These are phyloP conservation scores for Aromia moschata DNA, from an alignment of 2,888 invertebrate species.

Conservation along the genomic window DNA sequence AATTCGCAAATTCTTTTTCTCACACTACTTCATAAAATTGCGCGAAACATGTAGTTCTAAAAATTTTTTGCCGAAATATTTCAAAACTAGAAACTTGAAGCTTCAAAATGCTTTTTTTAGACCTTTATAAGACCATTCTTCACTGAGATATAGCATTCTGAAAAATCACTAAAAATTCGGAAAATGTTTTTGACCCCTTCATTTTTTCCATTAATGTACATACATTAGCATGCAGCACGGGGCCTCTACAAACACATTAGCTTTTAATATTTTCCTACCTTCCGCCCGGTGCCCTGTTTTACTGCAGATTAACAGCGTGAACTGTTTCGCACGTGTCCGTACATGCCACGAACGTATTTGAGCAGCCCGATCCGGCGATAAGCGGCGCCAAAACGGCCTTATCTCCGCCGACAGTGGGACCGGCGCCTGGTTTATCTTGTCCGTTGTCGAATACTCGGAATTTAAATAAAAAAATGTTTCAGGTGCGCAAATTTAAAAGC, in stretches of 20 bases:
- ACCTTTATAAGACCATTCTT: no score
- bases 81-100: no score
- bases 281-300: constrained; percentile 24
- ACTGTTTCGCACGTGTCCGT: constrained; percentile 43
- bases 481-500: not conserved
- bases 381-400: constrained; percentile 46
- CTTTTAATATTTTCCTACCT: constrained; percentile 27
- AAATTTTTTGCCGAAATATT: no score
- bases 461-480: constrained; percentile 37
- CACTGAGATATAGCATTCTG: no score
- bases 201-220: not conserved
- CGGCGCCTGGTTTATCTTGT: constrained; percentile 45
- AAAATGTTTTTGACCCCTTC: no score
- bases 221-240: not conserved
- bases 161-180: no score
- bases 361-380: constrained; percentile 50
- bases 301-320: constrained; percentile 36
- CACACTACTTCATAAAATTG: no score
- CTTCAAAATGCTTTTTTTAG: no score
- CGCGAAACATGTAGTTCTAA: no score
- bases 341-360: constrained; percentile 50
- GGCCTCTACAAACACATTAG: constrained; percentile 1
- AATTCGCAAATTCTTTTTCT: not conserved
- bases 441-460: constrained; percentile 52
- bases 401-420: constrained; percentile 42